A percentile compares a stretch with the other conserved stretches of the same genome.
phyloP scores from a whole-genome alignment of 2,113 vertebrate species.

The Archilochus colubris region DNA sequence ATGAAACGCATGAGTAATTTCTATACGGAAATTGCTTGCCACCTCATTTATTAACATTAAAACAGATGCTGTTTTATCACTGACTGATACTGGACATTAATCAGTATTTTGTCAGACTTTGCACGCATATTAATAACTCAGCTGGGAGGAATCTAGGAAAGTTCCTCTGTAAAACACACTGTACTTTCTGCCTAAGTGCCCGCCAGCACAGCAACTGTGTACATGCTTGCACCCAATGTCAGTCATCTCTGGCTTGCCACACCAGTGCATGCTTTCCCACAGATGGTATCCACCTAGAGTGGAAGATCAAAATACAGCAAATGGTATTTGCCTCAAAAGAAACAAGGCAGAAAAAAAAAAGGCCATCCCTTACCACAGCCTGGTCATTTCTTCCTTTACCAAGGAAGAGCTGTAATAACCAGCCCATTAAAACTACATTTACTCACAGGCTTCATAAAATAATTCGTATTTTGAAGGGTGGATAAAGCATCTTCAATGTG shows the following conservation, averaged over 20 bases:
- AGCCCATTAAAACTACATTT: background rate
- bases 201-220: background rate
- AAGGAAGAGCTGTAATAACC: background rate
- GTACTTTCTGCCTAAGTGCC: background rate
- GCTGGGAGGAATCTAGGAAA: conserved; percentile 20
- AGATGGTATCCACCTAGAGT: conserved; percentile 50
- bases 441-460: background rate
- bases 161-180: conserved; percentile 11
- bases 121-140: conserved; percentile 65
- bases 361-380: background rate
- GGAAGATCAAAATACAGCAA: background rate
- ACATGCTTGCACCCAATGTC: background rate
- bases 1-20: conserved; percentile 75
- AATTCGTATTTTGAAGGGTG: background rate
- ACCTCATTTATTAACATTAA: conserved; percentile 73
- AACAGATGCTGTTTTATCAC: conserved; percentile 75
- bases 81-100: conserved; percentile 74
- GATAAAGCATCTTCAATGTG: background rate
- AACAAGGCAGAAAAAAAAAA: background rate
- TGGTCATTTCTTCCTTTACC: conserved; percentile 1
- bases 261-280: conserved; percentile 37
- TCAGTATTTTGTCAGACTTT: conserved; percentile 68
- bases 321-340: background rate
- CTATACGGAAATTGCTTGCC: conserved; percentile 65
- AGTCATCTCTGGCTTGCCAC: conserved; percentile 29